Conservation (phyloP, 1,140 invertebrate genomes). For the Brachionus rubens region DNA sequence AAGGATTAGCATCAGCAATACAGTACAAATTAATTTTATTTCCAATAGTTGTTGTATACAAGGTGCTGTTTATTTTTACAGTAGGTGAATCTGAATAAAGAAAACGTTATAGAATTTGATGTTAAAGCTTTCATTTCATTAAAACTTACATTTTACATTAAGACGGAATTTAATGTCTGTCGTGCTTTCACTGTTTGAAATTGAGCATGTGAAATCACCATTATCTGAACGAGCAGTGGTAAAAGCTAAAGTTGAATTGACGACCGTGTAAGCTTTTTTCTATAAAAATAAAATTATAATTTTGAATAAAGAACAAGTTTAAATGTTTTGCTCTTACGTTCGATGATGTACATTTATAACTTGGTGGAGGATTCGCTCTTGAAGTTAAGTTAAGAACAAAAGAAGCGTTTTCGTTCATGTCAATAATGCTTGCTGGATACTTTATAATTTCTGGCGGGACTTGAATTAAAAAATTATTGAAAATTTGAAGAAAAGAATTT, state of each 20-base stretch:
- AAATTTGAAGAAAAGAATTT: background rate
- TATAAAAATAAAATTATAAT: background rate
- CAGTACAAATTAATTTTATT: conserved; percentile 12
- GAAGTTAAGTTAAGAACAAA: conserved; percentile 32
- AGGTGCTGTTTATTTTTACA: conserved; percentile 10
- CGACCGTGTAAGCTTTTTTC: conserved; percentile 14
- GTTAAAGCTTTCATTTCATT: too few relatives aligned
- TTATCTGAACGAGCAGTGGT: background rate
- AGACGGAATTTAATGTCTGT: conserved; percentile 14
- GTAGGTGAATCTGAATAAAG: conserved; percentile 10
- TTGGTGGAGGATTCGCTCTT: conserved; percentile 35
- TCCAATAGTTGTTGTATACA: background rate
- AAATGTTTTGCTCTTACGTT: too few relatives aligned
- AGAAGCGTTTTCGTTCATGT: conserved; percentile 43
- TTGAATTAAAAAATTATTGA: background rate
- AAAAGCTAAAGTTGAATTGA: conserved; percentile 26
- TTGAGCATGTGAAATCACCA: conserved; percentile 34
- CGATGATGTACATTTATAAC: background rate
- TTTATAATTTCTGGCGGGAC: conserved; percentile 41
- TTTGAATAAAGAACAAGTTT: too few relatives aligned
- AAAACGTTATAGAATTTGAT: background rate
- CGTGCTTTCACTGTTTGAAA: background rate
- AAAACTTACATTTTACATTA: conserved; percentile 37
- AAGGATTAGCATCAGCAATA: conserved; percentile 30
- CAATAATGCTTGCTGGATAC: conserved; percentile 41